phyloP scores from a whole-genome alignment of 2,888 invertebrate genomes.

The Digitonthophagus gazella region DNA sequence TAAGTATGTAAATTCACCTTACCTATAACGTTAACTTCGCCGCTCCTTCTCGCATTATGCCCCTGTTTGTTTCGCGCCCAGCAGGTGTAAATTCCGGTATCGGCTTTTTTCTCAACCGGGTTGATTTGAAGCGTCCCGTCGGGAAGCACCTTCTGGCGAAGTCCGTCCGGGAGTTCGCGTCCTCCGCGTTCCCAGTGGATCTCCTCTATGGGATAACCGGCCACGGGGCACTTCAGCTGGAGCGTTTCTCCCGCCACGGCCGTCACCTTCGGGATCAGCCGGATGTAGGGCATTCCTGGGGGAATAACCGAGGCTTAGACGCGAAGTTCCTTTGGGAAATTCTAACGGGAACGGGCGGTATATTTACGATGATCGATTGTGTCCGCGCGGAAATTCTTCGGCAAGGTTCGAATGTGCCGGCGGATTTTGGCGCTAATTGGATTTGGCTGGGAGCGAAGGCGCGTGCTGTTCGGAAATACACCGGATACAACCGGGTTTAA shows the following conservation, averaged over 20 bases:
- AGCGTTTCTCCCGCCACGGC: conserved; percentile 76
- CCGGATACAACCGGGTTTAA: conserved; percentile 1
- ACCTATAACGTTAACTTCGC: conserved; percentile 77
- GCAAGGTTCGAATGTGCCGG: background rate
- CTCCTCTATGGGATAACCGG: conserved; percentile 78
- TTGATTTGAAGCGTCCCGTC: conserved; percentile 75
- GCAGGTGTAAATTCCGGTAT: conserved; percentile 79
- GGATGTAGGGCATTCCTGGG: conserved; percentile 74
- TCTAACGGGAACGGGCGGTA: background rate
- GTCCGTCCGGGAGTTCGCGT: conserved; percentile 72
- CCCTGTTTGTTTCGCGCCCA: conserved; percentile 77
- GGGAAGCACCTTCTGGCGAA: conserved; percentile 70
- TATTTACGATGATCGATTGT: conserved; percentile 5
- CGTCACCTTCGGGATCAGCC: conserved; percentile 76
- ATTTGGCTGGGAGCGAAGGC: background rate
- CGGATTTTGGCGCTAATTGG: background rate
- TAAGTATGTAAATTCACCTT: too few relatives aligned
- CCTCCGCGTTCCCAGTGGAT: conserved; percentile 78
- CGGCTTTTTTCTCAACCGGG: conserved; percentile 71
- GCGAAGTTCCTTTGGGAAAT: background rate
- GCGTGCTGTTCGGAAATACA: background rate
- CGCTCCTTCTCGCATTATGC: conserved; percentile 69
- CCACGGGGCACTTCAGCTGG: conserved; percentile 75
- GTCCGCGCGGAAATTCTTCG: background rate
- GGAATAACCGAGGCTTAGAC: conserved; percentile 20